Percentiles rank a stretch among this genome's conserved stretches.
These are phyloP conservation scores for Drosophila persimilis DNA, from an alignment of 1,140 invertebrate species.

Conservation along the genomic window DNA sequence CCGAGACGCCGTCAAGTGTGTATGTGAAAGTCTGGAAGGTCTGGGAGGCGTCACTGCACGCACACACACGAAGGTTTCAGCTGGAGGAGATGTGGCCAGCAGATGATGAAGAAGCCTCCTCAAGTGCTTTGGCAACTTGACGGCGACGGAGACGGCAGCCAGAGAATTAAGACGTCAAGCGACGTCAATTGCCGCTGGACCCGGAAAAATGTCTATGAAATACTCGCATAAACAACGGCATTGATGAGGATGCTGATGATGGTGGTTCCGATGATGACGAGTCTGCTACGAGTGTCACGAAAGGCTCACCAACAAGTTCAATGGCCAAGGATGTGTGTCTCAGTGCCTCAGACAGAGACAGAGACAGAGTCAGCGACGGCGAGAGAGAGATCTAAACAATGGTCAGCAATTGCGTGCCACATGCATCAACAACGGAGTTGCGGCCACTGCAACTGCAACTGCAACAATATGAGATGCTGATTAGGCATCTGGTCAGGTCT, in stretches of 20 bases:
- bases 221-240: slow-evolving; percentile 59
- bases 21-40: slow-evolving; percentile 8
- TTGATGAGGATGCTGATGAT: slow-evolving; percentile 52
- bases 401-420: slow-evolving; percentile 69
- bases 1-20: slow-evolving; percentile 59
- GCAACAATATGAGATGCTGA: slow-evolving; percentile 78
- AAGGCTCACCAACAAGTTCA: slow-evolving; percentile 57
- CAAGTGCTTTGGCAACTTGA: slow-evolving; percentile 66
- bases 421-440: slow-evolving; percentile 57
- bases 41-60: slow-evolving; percentile 43
- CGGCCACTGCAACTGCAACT: slow-evolving; percentile 21
- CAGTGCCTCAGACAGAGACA: slow-evolving; percentile 32
- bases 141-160: slow-evolving; percentile 40
- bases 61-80: slow-evolving; percentile 44
- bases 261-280: slow-evolving; percentile 43
- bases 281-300: slow-evolving; percentile 55
- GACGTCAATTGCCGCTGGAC: slow-evolving; percentile 63
- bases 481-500: slow-evolving; percentile 58
- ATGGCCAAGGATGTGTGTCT: slow-evolving; percentile 66
- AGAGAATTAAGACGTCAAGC: slow-evolving; percentile 75
- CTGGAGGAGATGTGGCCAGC: slow-evolving; percentile 5
- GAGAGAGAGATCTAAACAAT: slow-evolving; percentile 48
- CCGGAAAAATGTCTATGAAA: slow-evolving; percentile 52
- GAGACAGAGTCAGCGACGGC: neutral
- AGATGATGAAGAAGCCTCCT: slow-evolving; percentile 48